Base-by-base conservation (phyloP, 2,797 vertebrate species). In the Cichlasoma orientale region DNA sequence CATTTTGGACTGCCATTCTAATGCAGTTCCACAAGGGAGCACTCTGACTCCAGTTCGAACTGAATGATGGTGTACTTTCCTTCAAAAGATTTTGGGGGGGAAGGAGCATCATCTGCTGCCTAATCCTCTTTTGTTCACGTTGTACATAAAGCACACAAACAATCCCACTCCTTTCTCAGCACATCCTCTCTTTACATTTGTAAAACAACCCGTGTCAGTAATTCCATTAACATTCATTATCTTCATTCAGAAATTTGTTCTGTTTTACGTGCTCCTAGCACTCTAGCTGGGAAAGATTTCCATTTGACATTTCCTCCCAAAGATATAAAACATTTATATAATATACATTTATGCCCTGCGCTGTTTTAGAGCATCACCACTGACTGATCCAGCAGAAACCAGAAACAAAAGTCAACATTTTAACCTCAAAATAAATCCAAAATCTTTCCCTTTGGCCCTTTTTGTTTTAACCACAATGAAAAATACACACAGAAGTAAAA, bases 11-110 rank as follows among this genome's bases (percentile, higher is more conserved):
- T 84, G 78, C 44, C 66, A n/a, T 87, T 88, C 27, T 44, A 19
- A 12, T 29, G 7, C 10, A 54, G 10, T 41, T 79, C 86, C 92
- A 90, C 86, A 82, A 90, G 93, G 74, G 86, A 23, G 89, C 84
- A 75, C 81, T 82, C 58, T 83, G 47, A 36, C 54, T 72, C 75
- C 86, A 68, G 25, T 73, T 71, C 36, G 23, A 14, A 53, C 10
- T 74, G 16, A 29, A 63, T 52, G 47, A 55, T 3, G 3, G 3
- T 56, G 6, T 47, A 5, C n/a, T 69, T 68, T 25, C 41, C 54
- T 3, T 71, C 52, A 52, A 53, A 52, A 72, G 52, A 19, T 38
- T 50, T 18, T 7, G 21, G 1, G n/a, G 7, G 36, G 33, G 23
- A 36, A 47, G 6, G 25, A 21, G 36, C 57, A 36, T 69, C 41